These are phyloP conservation scores for Platorchestia sp. DNA, from an alignment of 1,140 invertebrate species.

Conservation along the genomic window DNA sequence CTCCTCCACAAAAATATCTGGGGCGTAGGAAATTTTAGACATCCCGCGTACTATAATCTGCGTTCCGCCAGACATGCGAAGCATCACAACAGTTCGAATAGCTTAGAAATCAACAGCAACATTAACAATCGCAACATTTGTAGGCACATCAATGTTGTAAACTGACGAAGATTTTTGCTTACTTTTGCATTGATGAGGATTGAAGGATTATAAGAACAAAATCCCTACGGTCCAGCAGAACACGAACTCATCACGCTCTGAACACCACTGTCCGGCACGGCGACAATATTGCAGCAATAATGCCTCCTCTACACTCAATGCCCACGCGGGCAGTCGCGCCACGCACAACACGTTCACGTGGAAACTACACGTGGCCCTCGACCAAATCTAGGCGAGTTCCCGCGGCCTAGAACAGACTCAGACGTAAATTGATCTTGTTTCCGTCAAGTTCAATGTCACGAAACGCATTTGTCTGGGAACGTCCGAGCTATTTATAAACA, in stretches of 20 bases:
- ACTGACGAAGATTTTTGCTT: neutral
- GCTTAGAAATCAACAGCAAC: too few relatives aligned
- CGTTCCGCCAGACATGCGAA: too few relatives aligned
- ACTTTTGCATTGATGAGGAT: neutral
- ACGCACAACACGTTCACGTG: neutral
- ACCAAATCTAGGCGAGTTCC: neutral
- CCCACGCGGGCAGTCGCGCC: neutral
- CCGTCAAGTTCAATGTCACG: conserved; percentile 51
- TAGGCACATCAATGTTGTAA: neutral
- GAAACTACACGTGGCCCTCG: neutral
- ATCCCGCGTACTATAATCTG: too few relatives aligned
- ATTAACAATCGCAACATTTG: too few relatives aligned
- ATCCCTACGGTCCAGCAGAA: neutral
- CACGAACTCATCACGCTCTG: neutral
- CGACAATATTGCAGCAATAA: neutral
- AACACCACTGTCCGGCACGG: neutral
- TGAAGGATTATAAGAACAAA: too few relatives aligned
- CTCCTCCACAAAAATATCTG: too few relatives aligned
- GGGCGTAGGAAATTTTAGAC: too few relatives aligned
- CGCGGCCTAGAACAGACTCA: neutral
- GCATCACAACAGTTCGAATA: too few relatives aligned
- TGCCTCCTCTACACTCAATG: neutral
- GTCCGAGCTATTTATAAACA: conserved; percentile 4
- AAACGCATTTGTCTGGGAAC: neutral
- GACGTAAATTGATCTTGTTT: conserved; percentile 12